Evolutionary conservation across 2,113 vertebrate genomes (phyloP), one percentile per base, ranked within the genome.

Genomic region (Corythornis cristatus): DNA sequence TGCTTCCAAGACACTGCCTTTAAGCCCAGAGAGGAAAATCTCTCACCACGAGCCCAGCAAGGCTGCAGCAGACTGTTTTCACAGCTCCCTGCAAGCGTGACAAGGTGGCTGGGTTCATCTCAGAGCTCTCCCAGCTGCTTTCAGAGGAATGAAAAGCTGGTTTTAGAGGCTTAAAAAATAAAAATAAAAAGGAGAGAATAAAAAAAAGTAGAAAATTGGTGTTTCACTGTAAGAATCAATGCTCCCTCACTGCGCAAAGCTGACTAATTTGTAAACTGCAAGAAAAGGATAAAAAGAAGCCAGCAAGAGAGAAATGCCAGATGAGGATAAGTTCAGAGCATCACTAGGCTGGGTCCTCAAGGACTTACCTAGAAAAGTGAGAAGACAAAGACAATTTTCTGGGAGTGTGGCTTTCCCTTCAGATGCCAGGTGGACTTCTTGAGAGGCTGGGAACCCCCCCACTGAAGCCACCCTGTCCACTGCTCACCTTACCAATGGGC

Each of bases 401-500:
- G 7, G 17, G 23, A 15, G 10, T 31, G 33, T 31, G 33, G 12
- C 80, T 75, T 25, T 33, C 53, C 40, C 35, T 75, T 79, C 71
- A 51, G 28, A 23, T 35, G 48, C 14, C 31, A 53, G 26, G 6
- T 20, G 14, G 53, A 77, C 20, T 14, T 57, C 9, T 6, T 1
- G 1, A 17, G 2, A 51, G 46, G 23, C 0, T 35, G 20, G n/a
- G 37, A 28, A 37, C 8, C 2, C 29, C 22, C 48, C 48, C 37
- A 9, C 26, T 26, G n/a, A 11, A 51, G 28, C 6, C 61, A 62
- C 8, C 7, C 7, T 40, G 13, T 11, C n/a, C 3, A 1, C n/a
- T 33, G 29, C 61, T 25, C 37, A 88, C 90, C 81, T 88, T 93
- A 20, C 92, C 90, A 12, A 96, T 92, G 37, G 91, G 87, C 11